Percentiles rank a stretch among this genome's conserved stretches.
phyloP scores from a whole-genome alignment of 2,797 vertebrate species.

The Lepilemur septentrionalis region DNA sequence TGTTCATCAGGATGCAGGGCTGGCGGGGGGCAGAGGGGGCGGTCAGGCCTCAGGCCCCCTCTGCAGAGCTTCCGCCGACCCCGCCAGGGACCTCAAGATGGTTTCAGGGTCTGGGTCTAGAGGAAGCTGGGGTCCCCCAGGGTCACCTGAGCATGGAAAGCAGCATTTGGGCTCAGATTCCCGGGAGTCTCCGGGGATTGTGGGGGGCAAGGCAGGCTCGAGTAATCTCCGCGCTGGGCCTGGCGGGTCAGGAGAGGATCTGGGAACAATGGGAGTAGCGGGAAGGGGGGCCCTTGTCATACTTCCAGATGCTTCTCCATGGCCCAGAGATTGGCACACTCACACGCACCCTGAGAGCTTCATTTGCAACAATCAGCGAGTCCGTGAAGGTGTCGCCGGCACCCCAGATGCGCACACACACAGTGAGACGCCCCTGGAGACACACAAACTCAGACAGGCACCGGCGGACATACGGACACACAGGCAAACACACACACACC shows the following conservation, averaged over 20 bases:
- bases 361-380: not conserved
- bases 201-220: not conserved
- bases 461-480: not conserved
- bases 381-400: not conserved
- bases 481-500: not conserved
- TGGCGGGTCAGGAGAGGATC: not conserved
- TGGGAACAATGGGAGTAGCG: not conserved
- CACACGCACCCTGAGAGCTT: not conserved
- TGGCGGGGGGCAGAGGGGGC: not conserved
- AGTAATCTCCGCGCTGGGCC: no score
- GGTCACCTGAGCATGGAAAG: not conserved
- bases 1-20: constrained; percentile 97
- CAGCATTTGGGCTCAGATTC: not conserved
- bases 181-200: not conserved
- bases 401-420: not conserved
- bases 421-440: not conserved
- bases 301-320: no score
- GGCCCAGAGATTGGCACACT: not conserved
- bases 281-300: not conserved
- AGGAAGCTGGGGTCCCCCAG: not conserved
- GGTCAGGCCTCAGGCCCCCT: not conserved
- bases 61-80: not conserved
- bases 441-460: not conserved
- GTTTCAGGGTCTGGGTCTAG: not conserved
- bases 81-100: not conserved